Evolutionary conservation across 2,113 vertebrate species (phyloP), one percentile per base, ranked within the genome.

Genomic region (Astur gentilis): DNA sequence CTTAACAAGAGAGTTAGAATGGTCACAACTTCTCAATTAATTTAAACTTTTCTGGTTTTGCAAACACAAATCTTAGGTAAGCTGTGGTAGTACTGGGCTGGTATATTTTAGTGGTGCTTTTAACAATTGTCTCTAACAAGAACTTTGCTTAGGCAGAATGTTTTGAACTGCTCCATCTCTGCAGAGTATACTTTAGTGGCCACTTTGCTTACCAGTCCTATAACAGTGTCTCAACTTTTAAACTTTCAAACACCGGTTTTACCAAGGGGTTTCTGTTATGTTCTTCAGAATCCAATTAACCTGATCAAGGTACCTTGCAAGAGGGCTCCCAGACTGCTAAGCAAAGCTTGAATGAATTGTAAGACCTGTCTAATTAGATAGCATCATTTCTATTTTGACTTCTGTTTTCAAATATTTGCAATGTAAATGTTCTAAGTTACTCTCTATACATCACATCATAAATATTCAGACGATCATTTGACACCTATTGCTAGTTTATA

Each of bases 401-500:
- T 87, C n/a, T 95, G 1, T 72, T 93, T 93, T 82, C 36, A 73
- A 91, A 83, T 87, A 71, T 86, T 95, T 95, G 71, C 34, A 81
- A 69, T 86, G 55, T 93, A 92, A 93, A 93, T 90, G 54, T 61
- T 79, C 66, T 65, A 75, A 87, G 73, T 87, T 77, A 32, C 25
- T 87, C 79, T 87, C 50, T 83, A 11, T 94, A 69, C 13, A 40
- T 94, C 32, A 64, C 23, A 49, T 65, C 42, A 91, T 95, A 85
- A 91, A 93, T 96, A 97, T 93, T 95, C 87, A 92, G 61, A 76
- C 82, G 21, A 50, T 67, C 11, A n/a, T 91, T 94, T 66, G 69
- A 66, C 47, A 44, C 36, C 26, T 80, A 23, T 64, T 94, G 32
- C 69, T 96, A 72, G 47, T 80, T 96, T 64, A 45, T 87, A 42